Evolutionary conservation across 2,888 invertebrate species (phyloP).

Genomic region (Encarsia formosa): DNA sequence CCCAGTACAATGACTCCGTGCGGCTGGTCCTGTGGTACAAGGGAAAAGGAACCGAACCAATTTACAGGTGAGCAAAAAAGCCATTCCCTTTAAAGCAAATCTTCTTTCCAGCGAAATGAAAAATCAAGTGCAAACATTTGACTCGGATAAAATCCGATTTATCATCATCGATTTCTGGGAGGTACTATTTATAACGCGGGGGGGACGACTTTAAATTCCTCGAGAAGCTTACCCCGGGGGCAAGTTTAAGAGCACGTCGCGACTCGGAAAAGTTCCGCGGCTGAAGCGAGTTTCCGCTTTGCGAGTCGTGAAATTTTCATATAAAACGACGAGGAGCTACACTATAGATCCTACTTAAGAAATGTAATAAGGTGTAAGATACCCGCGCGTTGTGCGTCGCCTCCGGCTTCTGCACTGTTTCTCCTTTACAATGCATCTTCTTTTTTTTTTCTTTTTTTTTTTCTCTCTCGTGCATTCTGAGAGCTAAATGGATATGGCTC

Average conservation of each 20-base stretch:
- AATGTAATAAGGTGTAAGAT: constrained; percentile 45
- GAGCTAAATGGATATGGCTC: too few species aligned
- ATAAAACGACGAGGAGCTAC: constrained; percentile 35
- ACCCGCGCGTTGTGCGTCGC: constrained; percentile 35
- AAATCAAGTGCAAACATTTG: constrained; percentile 7
- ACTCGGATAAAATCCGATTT: constrained; percentile 11
- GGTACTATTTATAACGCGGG: constrained; percentile 18
- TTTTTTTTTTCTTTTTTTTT: background rate
- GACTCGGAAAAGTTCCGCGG: background rate
- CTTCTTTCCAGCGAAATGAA: background rate
- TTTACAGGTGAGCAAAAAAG: constrained; percentile 69
- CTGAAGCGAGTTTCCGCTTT: constrained; percentile 36
- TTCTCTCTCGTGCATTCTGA: background rate
- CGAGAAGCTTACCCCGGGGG: background rate
- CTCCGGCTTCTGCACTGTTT: constrained; percentile 19
- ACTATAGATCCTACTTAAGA: constrained; percentile 36
- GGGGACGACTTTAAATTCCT: constrained; percentile 19
- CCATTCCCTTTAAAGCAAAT: too few species aligned
- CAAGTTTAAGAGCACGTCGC: constrained; percentile 9
- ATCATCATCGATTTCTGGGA: constrained; percentile 12
- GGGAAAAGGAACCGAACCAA: constrained; percentile 75
- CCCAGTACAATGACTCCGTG: constrained; percentile 75
- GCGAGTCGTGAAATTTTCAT: constrained; percentile 44
- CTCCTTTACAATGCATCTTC: constrained; percentile 4
- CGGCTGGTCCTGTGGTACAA: constrained; percentile 89